Base-by-base conservation (phyloP, 2,888 invertebrate genomes). In the Zygaena filipendulae region DNA sequence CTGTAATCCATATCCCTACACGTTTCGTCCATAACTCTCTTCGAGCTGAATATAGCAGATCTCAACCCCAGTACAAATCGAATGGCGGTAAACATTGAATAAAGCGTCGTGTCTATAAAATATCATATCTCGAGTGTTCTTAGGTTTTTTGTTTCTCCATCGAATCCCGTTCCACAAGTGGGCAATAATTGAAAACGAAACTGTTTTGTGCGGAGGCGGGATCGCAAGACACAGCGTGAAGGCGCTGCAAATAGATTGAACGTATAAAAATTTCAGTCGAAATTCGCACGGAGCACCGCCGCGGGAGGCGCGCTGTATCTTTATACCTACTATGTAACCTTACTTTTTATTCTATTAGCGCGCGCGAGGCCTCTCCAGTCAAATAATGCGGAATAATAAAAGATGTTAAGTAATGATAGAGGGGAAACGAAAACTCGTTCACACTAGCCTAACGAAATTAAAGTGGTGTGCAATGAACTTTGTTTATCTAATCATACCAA, bases 291-390 rank as follows among this genome's bases (percentile, higher is more conserved):
- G 68, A 71, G 62, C 68, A 58, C 59, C 69, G 67, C 62, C 63
- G 59, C 67, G 79, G 74, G 74, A 69, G 70, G 56, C 57, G 54
- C 72, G 64, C 67, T 72, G 72, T 75, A 70, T 77, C 74, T 75
- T 72, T 75, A 71, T 77, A n/a, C n/a, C n/a, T n/a, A 75, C 72
- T 74, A 70, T 74, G 75, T 69, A 68, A 77, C 74, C 79, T 79
- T 75, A 75, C 79, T 79, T 79, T 79, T 79, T 79, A 79, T 79
- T 79, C 79, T 75, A 79, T 79, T 79, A 79, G 68, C 64, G 69
- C 54, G 66, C 67, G 63, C 70, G 70, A 59, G 59, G 62, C 70
- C 75, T 72, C 74, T 69, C 63, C 66, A 71, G 74, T 67, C 72
- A 66, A 77, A 77, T 75, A 75, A 72, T 67, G 59, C 67, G 62